phyloP scores from a whole-genome alignment of 2,888 invertebrate genomes.

The Arenicola marina region DNA sequence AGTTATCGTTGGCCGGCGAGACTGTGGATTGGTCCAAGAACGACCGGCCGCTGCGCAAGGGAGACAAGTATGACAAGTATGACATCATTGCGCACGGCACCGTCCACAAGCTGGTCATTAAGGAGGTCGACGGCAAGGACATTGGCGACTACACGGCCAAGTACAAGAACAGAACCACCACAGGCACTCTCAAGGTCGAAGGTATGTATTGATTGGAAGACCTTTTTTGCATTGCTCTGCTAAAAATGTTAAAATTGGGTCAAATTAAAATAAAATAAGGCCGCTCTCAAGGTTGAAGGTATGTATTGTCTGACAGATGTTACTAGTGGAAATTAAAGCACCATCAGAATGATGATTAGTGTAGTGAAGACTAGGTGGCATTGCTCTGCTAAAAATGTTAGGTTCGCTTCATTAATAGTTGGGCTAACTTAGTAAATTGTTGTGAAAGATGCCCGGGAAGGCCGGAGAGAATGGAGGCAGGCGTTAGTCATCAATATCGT shows the following conservation, averaged over 20 bases:
- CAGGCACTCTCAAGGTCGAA: conserved; percentile 29
- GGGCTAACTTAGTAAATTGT: too few species aligned
- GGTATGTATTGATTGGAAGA: conserved; percentile 19
- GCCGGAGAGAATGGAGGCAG: too few species aligned
- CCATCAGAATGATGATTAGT: too few species aligned
- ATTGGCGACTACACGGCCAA: conserved; percentile 33
- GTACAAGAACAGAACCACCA: conserved; percentile 27
- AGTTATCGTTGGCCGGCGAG: conserved; percentile 19
- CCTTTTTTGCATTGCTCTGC: too few species aligned
- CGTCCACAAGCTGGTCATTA: conserved; percentile 31
- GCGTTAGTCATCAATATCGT: too few species aligned
- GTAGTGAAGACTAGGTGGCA: too few species aligned
- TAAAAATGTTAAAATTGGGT: neutral
- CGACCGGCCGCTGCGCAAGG: conserved; percentile 25
- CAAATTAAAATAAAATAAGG: conserved; percentile 1
- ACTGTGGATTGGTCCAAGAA: conserved; percentile 69
- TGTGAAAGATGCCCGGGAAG: too few species aligned
- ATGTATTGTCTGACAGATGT: neutral
- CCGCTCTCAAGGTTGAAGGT: conserved; percentile 32
- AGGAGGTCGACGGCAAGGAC: conserved; percentile 36
- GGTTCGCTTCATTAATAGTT: neutral
- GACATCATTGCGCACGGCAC: conserved; percentile 23
- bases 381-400: neutral
- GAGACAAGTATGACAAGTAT: conserved; percentile 39
- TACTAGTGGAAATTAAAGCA: too few species aligned